Percentiles rank a stretch among this genome's conserved stretches.
Conservation (phyloP, 2,113 vertebrate species). For the Neolamprologus brichardi region DNA sequence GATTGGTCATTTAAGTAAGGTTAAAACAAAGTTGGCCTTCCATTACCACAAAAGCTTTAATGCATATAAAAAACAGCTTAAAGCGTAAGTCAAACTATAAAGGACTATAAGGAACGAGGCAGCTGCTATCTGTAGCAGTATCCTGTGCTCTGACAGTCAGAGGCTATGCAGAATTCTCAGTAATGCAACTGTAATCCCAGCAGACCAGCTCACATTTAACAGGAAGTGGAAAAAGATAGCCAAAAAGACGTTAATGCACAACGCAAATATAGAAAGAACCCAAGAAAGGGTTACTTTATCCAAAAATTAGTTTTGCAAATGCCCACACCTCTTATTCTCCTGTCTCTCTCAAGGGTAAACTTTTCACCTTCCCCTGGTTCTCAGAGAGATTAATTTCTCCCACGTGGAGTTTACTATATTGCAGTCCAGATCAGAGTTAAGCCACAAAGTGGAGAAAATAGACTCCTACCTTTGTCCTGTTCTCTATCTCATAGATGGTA, state of each 20-base stretch:
- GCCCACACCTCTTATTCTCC: not conserved
- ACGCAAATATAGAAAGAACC: not conserved
- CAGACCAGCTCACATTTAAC: not conserved
- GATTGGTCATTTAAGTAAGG: not conserved
- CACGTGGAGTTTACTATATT: not conserved
- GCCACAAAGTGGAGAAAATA: not conserved
- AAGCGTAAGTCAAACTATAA: not conserved
- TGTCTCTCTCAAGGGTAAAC: not conserved
- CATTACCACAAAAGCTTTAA: not conserved
- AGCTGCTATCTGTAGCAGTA: not conserved
- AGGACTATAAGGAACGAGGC: not conserved
- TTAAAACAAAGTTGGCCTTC: not conserved
- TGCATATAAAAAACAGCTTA: not conserved
- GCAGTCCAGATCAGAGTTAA: not conserved
- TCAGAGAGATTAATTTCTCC: not conserved
- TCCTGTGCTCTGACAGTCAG: not conserved
- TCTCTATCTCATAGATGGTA: conserved; percentile 93
- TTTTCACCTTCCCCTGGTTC: not conserved
- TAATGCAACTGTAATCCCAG: not conserved
- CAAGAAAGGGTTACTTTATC: not conserved
- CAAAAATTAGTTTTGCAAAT: not conserved
- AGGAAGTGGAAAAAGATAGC: not conserved
- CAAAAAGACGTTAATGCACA: not conserved
- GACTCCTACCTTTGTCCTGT: conserved; percentile 89
- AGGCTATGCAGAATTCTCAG: not conserved